A percentile compares a stretch with the other conserved stretches of the same genome.
phyloP scores from a whole-genome alignment of 2,113 vertebrate genomes.

The human region GRCh38 chr13:40322501-40323000 shows the following conservation, averaged over 20 bases:
- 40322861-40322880: not conserved
- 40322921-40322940: not conserved
- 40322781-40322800: not conserved
- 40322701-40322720: not conserved
- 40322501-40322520: not conserved
- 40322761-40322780: not conserved
- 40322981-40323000: too few species aligned
- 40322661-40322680: not conserved
- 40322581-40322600: not conserved
- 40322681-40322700: not conserved
- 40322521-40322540: not conserved
- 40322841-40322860: not conserved
- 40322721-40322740: not conserved
- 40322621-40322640: not conserved
- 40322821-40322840: not conserved
- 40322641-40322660: not conserved
- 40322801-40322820: not conserved
- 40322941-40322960: too few species aligned
- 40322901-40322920: not conserved
- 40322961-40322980: not conserved
- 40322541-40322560: not conserved
- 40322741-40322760: not conserved
- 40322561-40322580: not conserved
- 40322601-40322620: not conserved
- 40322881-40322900: not conserved